Percentiles rank a stretch among this genome's conserved stretches.
Evolutionary conservation across 1,140 invertebrate genomes (phyloP).

Genomic region (Meloidogyne exigua): DNA sequence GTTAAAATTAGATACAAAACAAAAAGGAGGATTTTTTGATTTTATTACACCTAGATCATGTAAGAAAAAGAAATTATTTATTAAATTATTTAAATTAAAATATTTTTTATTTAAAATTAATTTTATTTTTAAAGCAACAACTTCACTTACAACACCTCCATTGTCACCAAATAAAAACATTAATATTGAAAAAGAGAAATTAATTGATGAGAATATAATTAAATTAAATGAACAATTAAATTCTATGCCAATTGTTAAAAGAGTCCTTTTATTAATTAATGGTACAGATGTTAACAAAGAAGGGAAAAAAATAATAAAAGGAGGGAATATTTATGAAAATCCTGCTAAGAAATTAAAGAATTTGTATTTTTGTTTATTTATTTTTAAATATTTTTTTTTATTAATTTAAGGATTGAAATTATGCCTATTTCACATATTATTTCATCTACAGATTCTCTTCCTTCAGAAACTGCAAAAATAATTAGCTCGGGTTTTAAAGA

Average conservation of each 20-base stretch:
- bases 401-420: neutral
- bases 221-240: too few relatives aligned
- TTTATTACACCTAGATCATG: neutral
- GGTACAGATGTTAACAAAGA: neutral
- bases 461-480: neutral
- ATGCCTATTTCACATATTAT: neutral
- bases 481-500: neutral
- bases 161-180: neutral
- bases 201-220: too few relatives aligned
- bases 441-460: neutral
- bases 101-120: neutral
- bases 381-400: too few relatives aligned
- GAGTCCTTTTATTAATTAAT: neutral
- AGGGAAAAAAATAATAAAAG: neutral
- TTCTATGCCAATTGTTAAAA: neutral
- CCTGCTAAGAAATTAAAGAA: neutral
- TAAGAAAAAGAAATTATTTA: neutral
- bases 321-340: neutral
- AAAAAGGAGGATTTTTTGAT: neutral
- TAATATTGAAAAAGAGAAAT: neutral
- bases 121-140: neutral
- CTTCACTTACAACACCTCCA: neutral
- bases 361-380: too few relatives aligned
- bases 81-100: too few relatives aligned
- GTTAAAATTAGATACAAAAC: neutral